These are phyloP conservation scores for Shargacucullia verbasci DNA, from an alignment of 2,888 invertebrate genomes.

Conservation along the genomic window DNA sequence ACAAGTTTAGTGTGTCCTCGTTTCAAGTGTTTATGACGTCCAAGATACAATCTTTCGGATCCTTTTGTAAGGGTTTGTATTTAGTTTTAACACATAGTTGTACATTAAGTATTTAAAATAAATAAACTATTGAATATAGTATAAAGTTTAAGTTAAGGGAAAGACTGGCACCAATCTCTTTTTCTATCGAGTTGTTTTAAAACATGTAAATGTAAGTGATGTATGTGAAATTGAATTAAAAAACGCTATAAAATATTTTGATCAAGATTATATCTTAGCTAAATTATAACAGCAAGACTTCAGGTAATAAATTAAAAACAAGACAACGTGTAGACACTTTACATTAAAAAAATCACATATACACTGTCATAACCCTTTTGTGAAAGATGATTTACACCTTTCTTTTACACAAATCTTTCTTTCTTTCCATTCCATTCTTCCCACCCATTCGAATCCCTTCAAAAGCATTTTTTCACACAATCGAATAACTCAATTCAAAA, in stretches of 20 bases:
- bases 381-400: conserved; percentile 37
- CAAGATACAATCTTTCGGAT: too few relatives aligned
- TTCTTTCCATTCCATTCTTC: conserved; percentile 15
- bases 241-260: neutral
- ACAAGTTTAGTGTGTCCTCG: too few relatives aligned
- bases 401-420: conserved; percentile 39
- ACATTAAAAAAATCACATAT: conserved; percentile 21
- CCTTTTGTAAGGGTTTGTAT: too few relatives aligned
- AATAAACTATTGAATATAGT: too few relatives aligned
- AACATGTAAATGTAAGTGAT: too few relatives aligned
- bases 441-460: conserved; percentile 34
- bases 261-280: conserved; percentile 21
- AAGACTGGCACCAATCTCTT: too few relatives aligned
- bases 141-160: too few relatives aligned
- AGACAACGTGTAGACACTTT: conserved; percentile 8
- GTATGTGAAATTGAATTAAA: too few relatives aligned
- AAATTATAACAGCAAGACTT: conserved; percentile 17
- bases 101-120: too few relatives aligned
- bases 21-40: too few relatives aligned
- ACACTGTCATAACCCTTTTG: conserved; percentile 40
- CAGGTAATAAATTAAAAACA: conserved; percentile 31
- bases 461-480: conserved; percentile 52
- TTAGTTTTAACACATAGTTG: too few relatives aligned
- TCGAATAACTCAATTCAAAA: conserved; percentile 60
- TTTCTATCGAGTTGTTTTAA: too few relatives aligned